Conservation (phyloP, 2,113 vertebrate species). For the Galeopterus variegatus region DNA sequence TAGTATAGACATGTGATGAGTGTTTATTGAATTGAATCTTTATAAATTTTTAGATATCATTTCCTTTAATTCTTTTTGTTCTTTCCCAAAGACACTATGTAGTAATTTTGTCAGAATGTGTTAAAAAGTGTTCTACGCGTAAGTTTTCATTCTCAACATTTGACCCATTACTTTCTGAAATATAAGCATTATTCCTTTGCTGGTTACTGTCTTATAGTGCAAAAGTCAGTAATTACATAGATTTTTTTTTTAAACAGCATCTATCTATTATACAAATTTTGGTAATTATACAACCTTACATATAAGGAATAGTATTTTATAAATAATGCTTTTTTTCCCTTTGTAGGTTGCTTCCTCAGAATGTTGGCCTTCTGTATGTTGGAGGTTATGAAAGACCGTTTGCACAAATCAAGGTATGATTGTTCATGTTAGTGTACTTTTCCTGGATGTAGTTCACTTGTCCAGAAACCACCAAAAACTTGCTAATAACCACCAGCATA, state of each 20-base stretch:
- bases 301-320: conserved; percentile 74
- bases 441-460: conserved; percentile 40
- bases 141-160: conserved; percentile 68
- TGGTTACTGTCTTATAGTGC: background rate
- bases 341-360: conserved; percentile 95
- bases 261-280: conserved; percentile 23
- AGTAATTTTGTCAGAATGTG: conserved; percentile 68
- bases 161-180: conserved; percentile 54
- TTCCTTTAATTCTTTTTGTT: conserved; percentile 29
- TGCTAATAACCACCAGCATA: conserved; percentile 9
- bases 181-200: conserved; percentile 61
- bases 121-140: conserved; percentile 38
- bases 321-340: conserved; percentile 80
- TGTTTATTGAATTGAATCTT: conserved; percentile 50
- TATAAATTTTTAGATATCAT: conserved; percentile 35
- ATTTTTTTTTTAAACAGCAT: conserved; percentile 14
- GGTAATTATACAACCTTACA: conserved; percentile 10
- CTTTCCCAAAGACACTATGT: background rate
- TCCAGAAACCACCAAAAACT: background rate
- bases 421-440: conserved; percentile 64
- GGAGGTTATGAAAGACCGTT: conserved; percentile 97
- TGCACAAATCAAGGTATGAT: conserved; percentile 97
- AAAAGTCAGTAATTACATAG: conserved; percentile 54
- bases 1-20: background rate
- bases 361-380: conserved; percentile 97